These are phyloP conservation scores for Spinus olivaceus DNA, from an alignment of 2,797 vertebrate genomes.

Conservation along the genomic window DNA sequence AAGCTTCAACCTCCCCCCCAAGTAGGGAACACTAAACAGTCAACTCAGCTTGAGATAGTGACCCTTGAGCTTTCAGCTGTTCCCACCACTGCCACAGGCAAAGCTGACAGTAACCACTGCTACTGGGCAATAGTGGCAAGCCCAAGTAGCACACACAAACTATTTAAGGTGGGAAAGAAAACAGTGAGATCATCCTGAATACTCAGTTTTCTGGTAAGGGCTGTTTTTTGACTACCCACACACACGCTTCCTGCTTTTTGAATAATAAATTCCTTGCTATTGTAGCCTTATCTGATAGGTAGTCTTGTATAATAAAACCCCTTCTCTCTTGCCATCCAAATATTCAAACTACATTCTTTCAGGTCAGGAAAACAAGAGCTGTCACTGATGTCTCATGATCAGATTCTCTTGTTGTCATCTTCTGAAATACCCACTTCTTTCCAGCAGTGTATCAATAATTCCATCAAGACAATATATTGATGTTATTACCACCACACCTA, in stretches of 20 bases:
- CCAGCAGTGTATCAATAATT: not conserved
- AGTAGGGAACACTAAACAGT: not conserved
- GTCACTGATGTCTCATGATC: not conserved
- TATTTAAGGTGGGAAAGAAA: not conserved
- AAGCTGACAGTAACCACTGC: not conserved
- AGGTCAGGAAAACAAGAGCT: not conserved
- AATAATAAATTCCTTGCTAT: not conserved
- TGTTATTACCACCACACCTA: not conserved
- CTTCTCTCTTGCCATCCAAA: not conserved
- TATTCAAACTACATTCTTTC: not conserved
- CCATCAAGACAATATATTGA: not conserved
- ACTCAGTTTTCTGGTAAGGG: not conserved
- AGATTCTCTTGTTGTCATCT: not conserved
- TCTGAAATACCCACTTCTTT: not conserved
- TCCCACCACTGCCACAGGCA: not conserved
- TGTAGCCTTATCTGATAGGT: not conserved
- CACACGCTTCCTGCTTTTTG: not conserved
- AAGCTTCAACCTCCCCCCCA: rapidly evolving
- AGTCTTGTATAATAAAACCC: not conserved
- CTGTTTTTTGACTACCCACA: not conserved
- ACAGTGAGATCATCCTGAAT: not conserved
- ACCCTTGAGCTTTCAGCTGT: not conserved
- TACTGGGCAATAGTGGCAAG: not conserved
- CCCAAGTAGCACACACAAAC: not conserved
- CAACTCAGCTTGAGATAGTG: not conserved